Base-by-base conservation (phyloP, 2,888 invertebrate species). In the Diarsia rubi region DNA sequence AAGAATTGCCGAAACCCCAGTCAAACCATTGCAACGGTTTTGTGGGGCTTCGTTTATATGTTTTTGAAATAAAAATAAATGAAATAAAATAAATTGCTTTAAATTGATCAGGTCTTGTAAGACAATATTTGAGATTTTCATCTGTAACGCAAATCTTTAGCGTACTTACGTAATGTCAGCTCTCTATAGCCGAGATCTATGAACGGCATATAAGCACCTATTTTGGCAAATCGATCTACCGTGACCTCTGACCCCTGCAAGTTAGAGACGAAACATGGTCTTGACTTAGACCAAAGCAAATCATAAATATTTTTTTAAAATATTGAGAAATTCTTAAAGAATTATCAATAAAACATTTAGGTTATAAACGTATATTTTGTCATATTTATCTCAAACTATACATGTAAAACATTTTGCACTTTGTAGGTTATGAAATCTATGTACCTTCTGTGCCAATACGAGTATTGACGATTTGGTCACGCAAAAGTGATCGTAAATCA, bases 401-500 rank as follows among this genome's bases (percentile, higher is more conserved):
- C 27, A 19, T 21, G 19, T 27, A 6, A 2, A 27, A 27, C 8
- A 57, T 27, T 8, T 16, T 16, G 3, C 19, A 65, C 1, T 44
- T 0, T n/a, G 27, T 37, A 47, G 24, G 21, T 70, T 70, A 37
- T 27, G 47, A 71, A 59, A 60, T 27, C 21, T 42, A 27, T 19
- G 12, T 63, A 31, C 24, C 19, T 24, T 45, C 16, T 16, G 12
- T 11, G 54, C 44, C 8, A 47, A 47, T 45, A n/a, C n/a, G n/a
- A n/a, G n/a, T n/a, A 45, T 11, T 9, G 11, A 37, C 49, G 3
- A 11, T 27, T 24, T 21, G 37, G 21, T 16, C 12, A 27, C 8
- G 24, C 37, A 16, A 42, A 73, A 66, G 24, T 52, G 16, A 60
- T 31, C 59, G 49, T 75, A 60, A 44, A 65, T 74, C 21, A 74